phyloP scores from a whole-genome alignment of 2,888 invertebrate species.

The Lysandra bellargus region DNA sequence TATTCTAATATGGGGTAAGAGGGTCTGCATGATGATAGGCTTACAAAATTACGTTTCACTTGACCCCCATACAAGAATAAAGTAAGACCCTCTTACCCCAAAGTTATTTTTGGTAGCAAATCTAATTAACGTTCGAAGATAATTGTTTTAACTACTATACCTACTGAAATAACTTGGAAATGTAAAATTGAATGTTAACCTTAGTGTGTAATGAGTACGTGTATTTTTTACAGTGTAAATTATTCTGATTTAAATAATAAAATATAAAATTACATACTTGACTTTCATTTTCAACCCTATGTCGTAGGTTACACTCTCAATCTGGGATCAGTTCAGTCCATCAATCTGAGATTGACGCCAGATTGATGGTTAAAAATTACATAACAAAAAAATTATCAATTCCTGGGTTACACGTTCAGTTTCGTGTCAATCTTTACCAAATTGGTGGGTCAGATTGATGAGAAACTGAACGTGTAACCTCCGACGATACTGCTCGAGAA shows the following conservation, averaged over 20 bases:
- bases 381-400: no score
- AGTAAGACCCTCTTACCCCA: background rate
- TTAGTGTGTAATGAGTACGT: conserved; percentile 70
- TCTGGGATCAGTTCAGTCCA: no score
- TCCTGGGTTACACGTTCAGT: no score
- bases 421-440: no score
- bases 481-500: no score
- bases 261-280: conserved; percentile 58
- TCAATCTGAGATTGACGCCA: no score
- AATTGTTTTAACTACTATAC: background rate
- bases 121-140: background rate
- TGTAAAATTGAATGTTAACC: conserved; percentile 73
- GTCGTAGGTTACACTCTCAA: no score
- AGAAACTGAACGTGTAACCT: no score
- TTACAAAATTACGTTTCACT: background rate
- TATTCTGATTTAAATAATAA: conserved; percentile 80
- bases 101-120: background rate
- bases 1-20: background rate
- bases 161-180: conserved; percentile 38
- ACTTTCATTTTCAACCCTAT: conserved; percentile 49
- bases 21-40: background rate
- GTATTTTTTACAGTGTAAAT: conserved; percentile 82
- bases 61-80: background rate
- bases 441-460: no score
- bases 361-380: no score